Evolutionary conservation across 2,113 vertebrate species (phyloP), one percentile per base, ranked within the genome.

Genomic region (Festucalex cinctus): DNA sequence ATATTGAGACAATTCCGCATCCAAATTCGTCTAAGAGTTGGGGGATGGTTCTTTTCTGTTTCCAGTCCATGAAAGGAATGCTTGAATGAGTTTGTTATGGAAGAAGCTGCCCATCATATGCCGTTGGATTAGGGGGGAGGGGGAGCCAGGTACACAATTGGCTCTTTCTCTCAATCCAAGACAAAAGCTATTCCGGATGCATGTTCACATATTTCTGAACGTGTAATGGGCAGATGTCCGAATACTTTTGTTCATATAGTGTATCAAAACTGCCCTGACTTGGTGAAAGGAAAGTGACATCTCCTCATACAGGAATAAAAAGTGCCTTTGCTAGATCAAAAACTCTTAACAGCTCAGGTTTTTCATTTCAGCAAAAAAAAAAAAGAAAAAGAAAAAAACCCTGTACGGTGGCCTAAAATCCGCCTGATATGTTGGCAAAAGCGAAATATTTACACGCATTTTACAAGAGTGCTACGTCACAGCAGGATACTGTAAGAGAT

Each of bases 241-340:
- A 62, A 43, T 43, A 43, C n/a, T 24, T 43, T 8, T 43, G 37
- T 43, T 7, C 37, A 62, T 14, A 41, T 26, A 1, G 19, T 59
- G 57, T 59, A 74, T 68, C 60, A 75, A 70, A 43, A 59, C 61
- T 5, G 61, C 51, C 51, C 75, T 71, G 65, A 72, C 63, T 75
- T 48, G 69, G 65, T 28, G 19, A 53, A 56, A 71, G 60, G 54
- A 32, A 36, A 16, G 36, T 26, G 56, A 49, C 35, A 39, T 19
- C 75, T 44, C 44, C 14, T 57, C 64, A 37, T 65, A 66, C 68
- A 61, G 49, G 44, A 69, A 68, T 68, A 70, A 65, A 83, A 90
- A 86, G 85, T 86, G 87, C 83, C 66, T 65, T 73, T 64, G 64
- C 59, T 69, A 65, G 71, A 78, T 73, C 56, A 70, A 59, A 6